These are phyloP conservation scores for Gobionotothen gibberifrons DNA, from an alignment of 2,797 vertebrate species.

Conservation along the genomic window DNA sequence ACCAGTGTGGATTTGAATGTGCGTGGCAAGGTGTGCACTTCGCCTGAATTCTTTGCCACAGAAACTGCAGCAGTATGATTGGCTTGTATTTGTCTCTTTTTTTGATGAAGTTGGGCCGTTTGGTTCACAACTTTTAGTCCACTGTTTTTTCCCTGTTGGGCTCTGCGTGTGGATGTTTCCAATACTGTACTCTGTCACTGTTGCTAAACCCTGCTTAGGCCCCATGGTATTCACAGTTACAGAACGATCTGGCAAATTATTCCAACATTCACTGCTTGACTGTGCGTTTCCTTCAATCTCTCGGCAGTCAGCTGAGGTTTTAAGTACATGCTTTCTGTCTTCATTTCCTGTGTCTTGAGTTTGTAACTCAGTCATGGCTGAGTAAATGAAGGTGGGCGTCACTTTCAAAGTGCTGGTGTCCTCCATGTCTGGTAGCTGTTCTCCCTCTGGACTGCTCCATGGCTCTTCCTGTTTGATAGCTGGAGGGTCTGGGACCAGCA, in stretches of 20 bases:
- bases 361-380: constrained; percentile 7
- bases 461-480: constrained; percentile 28
- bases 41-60: constrained; percentile 31
- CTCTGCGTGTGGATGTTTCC: neutral
- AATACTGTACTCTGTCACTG: neutral
- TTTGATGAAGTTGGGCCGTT: neutral
- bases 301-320: neutral
- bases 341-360: constrained; percentile 4
- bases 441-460: constrained; percentile 14
- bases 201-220: neutral
- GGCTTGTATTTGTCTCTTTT: neutral
- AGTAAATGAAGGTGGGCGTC: constrained; percentile 10
- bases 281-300: constrained; percentile 2
- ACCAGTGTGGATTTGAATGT: constrained; percentile 6
- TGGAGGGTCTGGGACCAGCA: neutral
- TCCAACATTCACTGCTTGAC: neutral
- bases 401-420: neutral
- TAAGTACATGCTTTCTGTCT: constrained; percentile 12
- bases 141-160: neutral
- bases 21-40: constrained; percentile 10
- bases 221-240: constrained; percentile 1
- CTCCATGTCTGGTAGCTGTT: neutral
- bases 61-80: constrained; percentile 1
- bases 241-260: constrained; percentile 20
- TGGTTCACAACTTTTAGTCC: neutral